Conservation (phyloP, 2,888 invertebrate species). For the Argyresthia albistria region DNA sequence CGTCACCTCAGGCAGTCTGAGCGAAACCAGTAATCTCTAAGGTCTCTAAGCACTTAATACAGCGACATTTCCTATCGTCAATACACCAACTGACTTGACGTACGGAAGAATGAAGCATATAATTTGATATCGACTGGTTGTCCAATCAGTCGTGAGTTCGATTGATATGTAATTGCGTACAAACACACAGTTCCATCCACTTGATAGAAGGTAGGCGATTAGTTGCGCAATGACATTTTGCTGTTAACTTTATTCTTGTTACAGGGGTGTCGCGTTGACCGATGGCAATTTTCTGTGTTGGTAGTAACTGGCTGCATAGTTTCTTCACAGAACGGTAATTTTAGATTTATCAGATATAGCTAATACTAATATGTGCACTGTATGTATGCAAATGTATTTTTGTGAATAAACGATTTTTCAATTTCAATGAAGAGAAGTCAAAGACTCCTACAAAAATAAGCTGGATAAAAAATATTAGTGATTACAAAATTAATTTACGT, state of each 20-base stretch:
- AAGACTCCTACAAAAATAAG: too few species aligned
- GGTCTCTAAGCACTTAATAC: conserved; percentile 19
- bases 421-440: too few species aligned
- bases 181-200: conserved; percentile 27
- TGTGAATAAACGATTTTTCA: too few species aligned
- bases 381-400: too few species aligned
- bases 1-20: background rate
- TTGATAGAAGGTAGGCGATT: conserved; percentile 34
- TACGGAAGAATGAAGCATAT: conserved; percentile 44
- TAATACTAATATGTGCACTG: too few species aligned
- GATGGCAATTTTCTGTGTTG: background rate
- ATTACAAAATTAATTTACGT: too few species aligned
- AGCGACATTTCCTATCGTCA: conserved; percentile 47
- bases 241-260: conserved; percentile 3
- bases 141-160: conserved; percentile 35
- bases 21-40: background rate
- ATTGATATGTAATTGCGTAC: conserved; percentile 32
- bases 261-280: background rate
- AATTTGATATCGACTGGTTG: conserved; percentile 39
- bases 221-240: conserved; percentile 6
- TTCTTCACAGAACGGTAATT: too few species aligned
- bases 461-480: too few species aligned
- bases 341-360: too few species aligned
- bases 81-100: conserved; percentile 39
- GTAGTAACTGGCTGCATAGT: too few species aligned